phyloP scores from a whole-genome alignment of 2,113 vertebrate species.

The Baryphthengus martii region DNA sequence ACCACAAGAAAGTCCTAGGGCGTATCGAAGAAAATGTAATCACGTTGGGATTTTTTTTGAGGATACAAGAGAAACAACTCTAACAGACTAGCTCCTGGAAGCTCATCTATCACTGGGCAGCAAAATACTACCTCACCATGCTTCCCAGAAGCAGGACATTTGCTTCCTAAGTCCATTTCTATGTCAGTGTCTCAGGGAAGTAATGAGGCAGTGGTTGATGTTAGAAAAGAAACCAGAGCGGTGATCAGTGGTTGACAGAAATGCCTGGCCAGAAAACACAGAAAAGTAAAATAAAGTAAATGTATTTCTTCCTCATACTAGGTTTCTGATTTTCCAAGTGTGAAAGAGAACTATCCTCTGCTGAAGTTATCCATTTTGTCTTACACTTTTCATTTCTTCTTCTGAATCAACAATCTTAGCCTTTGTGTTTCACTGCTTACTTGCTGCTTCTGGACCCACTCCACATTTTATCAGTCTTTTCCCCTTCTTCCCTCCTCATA shows the following conservation, averaged over 20 bases:
- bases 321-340: neutral
- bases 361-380: neutral
- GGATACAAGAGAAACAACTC: neutral
- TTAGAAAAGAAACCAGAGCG: neutral
- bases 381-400: neutral
- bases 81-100: neutral
- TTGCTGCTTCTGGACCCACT: neutral
- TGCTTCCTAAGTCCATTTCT: neutral
- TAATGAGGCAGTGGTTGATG: neutral
- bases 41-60: neutral
- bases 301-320: neutral
- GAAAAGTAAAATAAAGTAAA: neutral
- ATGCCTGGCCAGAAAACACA: neutral
- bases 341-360: neutral
- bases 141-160: neutral
- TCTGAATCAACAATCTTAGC: neutral
- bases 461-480: neutral
- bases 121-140: neutral
- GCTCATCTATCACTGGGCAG: neutral
- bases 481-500: neutral
- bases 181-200: neutral
- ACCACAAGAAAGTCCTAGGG: neutral
- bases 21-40: neutral
- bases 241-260: neutral
- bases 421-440: neutral